Percentiles rank a stretch among this genome's conserved stretches.
Evolutionary conservation across 2,797 vertebrate species (phyloP).

Genomic region (Vespertilio murinus): DNA sequence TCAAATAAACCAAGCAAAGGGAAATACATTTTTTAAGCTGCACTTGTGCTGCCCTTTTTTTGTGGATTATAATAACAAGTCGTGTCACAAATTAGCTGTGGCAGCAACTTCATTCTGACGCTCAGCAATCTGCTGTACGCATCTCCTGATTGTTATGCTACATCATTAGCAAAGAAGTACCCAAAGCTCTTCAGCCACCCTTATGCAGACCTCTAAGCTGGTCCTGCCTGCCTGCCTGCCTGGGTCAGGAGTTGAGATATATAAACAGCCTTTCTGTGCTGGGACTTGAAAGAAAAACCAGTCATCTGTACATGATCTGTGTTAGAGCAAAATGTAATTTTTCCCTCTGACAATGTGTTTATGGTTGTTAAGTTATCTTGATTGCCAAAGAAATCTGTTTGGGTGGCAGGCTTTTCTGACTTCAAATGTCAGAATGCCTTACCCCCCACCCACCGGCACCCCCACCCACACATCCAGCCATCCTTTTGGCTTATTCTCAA

Average conservation of each 20-base stretch:
- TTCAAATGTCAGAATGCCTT: constrained; percentile 77
- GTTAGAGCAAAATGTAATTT: constrained; percentile 84
- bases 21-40: background rate
- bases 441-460: background rate
- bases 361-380: constrained; percentile 84
- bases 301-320: constrained; percentile 83
- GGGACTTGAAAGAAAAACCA: constrained; percentile 85
- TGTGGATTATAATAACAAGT: background rate
- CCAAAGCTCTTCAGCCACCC: constrained; percentile 70
- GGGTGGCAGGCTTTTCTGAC: constrained; percentile 70
- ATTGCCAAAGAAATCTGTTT: constrained; percentile 85
- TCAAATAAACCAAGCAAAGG: constrained; percentile 19
- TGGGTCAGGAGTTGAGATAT: constrained; percentile 80
- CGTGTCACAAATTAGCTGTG: constrained; percentile 63
- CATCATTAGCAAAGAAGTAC: constrained; percentile 71
- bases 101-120: constrained; percentile 66
- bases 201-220: constrained; percentile 73
- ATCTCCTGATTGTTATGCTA: constrained; percentile 61
- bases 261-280: constrained; percentile 81
- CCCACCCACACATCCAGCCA: background rate
- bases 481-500: constrained; percentile 80
- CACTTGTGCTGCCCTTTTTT: background rate
- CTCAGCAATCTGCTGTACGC: constrained; percentile 61
- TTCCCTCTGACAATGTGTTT: constrained; percentile 83
- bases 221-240: constrained; percentile 70